Conservation (phyloP, 92 coral and sea anemone species). For the Umimayanthus chanpuru region DNA sequence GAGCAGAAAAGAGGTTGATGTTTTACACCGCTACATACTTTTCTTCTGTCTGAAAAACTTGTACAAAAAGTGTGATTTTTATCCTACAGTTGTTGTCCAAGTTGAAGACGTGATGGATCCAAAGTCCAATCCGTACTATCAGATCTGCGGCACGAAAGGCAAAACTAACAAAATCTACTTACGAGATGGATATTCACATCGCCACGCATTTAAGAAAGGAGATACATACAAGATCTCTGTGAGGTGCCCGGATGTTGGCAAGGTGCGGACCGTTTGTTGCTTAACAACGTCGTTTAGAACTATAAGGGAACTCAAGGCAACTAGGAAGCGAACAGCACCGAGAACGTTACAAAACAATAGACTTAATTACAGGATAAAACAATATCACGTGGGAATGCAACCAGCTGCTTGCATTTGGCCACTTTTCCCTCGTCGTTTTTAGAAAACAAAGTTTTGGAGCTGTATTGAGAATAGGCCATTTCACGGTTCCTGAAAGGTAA, state of each 20-base stretch:
- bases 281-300: background rate
- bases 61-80: background rate
- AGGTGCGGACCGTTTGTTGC: constrained; percentile 47
- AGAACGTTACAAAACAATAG: too few species aligned
- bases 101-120: constrained; percentile 85
- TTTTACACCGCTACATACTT: too few species aligned
- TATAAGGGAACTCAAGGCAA: too few species aligned
- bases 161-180: constrained; percentile 79
- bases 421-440: too few species aligned
- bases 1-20: background rate
- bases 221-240: constrained; percentile 78
- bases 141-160: constrained; percentile 73
- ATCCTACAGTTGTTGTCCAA: constrained; percentile 61
- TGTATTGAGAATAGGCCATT: too few species aligned
- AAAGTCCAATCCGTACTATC: constrained; percentile 76
- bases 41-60: background rate
- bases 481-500: too few species aligned
- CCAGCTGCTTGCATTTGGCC: too few species aligned
- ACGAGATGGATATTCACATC: constrained; percentile 81
- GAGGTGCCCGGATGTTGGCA: constrained; percentile 80
- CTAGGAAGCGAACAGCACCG: too few species aligned
- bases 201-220: constrained; percentile 74
- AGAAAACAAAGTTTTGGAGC: too few species aligned
- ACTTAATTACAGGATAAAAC: too few species aligned
- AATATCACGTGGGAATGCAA: too few species aligned